phyloP scores from a whole-genome alignment of 2,888 invertebrate species.

The Acheta domesticus region DNA sequence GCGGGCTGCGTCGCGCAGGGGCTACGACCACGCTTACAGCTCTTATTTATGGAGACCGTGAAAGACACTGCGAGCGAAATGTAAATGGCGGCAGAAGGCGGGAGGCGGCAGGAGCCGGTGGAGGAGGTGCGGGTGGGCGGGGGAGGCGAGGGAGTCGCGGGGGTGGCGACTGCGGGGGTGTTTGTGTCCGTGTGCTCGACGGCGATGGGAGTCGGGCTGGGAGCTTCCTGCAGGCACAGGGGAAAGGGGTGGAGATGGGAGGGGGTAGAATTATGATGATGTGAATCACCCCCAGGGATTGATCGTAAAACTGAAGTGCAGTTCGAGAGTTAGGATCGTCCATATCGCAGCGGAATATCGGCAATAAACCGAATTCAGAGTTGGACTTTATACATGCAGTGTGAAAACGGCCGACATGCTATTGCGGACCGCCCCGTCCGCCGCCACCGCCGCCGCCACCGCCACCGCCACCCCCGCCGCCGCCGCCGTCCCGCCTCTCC shows the following conservation, averaged over 20 bases:
- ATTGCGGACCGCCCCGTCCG: not conserved
- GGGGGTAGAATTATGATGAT: constrained; percentile 18
- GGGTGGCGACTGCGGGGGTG: not conserved
- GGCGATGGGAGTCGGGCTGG: not conserved
- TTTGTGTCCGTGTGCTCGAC: no score
- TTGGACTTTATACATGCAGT: constrained; percentile 18
- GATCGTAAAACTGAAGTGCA: constrained; percentile 10
- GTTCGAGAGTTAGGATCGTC: constrained; percentile 18
- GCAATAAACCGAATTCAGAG: constrained; percentile 18
- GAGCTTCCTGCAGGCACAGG: not conserved
- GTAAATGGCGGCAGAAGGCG: not conserved
- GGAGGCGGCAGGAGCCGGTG: not conserved
- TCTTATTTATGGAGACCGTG: not conserved
- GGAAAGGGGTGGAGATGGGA: not conserved
- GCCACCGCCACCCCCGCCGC: not conserved
- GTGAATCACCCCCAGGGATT: constrained; percentile 10
- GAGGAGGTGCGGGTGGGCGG: not conserved
- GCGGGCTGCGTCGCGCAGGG: constrained; percentile 9
- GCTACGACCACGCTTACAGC: not conserved
- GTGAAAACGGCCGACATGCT: constrained; percentile 9
- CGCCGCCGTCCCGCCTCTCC: not conserved
- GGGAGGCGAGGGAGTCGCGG: not conserved
- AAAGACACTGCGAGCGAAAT: not conserved
- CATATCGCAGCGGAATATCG: constrained; percentile 18
- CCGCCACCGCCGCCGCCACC: not conserved